These are phyloP conservation scores for Cyclopterus lumpus DNA, from an alignment of 2,797 vertebrate species.

Conservation along the genomic window DNA sequence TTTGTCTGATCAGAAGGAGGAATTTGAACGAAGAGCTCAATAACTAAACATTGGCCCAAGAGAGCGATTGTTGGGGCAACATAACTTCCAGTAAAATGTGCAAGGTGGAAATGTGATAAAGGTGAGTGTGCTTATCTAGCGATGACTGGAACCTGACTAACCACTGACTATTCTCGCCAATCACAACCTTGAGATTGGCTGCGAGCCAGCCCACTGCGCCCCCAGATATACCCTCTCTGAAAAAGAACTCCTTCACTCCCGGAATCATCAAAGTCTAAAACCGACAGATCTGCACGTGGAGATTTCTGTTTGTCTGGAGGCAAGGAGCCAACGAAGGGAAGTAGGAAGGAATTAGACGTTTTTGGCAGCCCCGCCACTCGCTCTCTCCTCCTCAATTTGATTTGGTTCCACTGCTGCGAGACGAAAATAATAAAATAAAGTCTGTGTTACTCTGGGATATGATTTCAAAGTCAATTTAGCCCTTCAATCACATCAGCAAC, in stretches of 20 bases:
- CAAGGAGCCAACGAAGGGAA: slow-evolving; percentile 62
- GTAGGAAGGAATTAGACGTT: slow-evolving; percentile 72
- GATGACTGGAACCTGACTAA: background rate
- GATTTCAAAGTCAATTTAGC: slow-evolving; percentile 68
- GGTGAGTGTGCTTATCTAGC: slow-evolving; percentile 39
- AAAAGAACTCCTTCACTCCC: slow-evolving; percentile 38
- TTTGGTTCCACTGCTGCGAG: slow-evolving; percentile 66
- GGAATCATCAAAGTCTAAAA: slow-evolving; percentile 67
- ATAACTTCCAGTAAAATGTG: slow-evolving; percentile 15
- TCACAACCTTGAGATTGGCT: slow-evolving; percentile 59
- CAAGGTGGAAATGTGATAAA: background rate
- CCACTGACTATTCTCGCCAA: slow-evolving; percentile 42
- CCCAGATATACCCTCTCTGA: slow-evolving; percentile 33
- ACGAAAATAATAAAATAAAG: slow-evolving; percentile 65
- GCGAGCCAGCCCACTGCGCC: slow-evolving; percentile 43
- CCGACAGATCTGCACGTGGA: slow-evolving; percentile 61
- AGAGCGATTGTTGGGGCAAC: slow-evolving; percentile 35
- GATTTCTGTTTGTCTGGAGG: slow-evolving; percentile 68
- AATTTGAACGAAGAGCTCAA: background rate
- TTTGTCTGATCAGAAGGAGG: slow-evolving; percentile 8
- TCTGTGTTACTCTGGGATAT: slow-evolving; percentile 53
- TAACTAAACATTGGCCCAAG: slow-evolving; percentile 1
- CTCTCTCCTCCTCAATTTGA: slow-evolving; percentile 67
- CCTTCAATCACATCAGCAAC: slow-evolving; percentile 60
- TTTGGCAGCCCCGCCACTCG: slow-evolving; percentile 63